Conservation (phyloP, 2,113 vertebrate genomes). For the Romanogobio albipinnatus region DNA sequence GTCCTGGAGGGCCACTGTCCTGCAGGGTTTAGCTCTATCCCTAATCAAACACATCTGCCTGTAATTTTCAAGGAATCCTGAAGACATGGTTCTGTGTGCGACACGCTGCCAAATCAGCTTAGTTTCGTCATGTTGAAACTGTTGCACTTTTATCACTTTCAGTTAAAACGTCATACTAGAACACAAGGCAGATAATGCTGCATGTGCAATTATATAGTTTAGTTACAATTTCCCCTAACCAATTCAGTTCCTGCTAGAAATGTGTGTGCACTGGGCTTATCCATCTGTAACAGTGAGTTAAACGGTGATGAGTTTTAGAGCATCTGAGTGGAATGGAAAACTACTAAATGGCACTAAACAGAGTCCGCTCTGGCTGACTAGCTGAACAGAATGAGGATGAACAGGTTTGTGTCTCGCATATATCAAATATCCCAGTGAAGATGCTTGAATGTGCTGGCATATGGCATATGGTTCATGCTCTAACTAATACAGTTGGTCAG, state of each 20-base stretch:
- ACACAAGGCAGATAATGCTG: not conserved
- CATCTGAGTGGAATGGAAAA: slow-evolving; percentile 25
- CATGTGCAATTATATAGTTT: not conserved
- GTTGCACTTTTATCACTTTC: not conserved
- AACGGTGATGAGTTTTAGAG: not conserved
- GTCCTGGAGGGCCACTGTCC: too few species aligned
- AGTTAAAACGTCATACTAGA: not conserved
- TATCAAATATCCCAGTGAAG: not conserved
- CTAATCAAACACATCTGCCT: too few species aligned
- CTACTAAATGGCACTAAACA: slow-evolving; percentile 14
- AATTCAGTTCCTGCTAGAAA: not conserved
- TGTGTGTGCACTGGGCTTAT: not conserved
- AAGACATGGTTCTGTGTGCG: too few species aligned
- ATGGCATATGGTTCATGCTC: not conserved
- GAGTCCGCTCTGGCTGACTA: slow-evolving; percentile 36
- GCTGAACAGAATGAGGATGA: slow-evolving; percentile 61
- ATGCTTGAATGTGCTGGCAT: not conserved
- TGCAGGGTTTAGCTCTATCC: too few species aligned
- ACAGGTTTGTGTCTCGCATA: slow-evolving; percentile 60
- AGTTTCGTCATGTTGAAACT: not conserved
- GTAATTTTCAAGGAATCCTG: too few species aligned
- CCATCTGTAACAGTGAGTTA: slow-evolving; percentile 8
- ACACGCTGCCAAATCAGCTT: not conserved
- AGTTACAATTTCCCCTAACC: not conserved
- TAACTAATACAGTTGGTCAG: not conserved